phyloP scores from a whole-genome alignment of 2,113 vertebrate species.

The Neomonachus schauinslandi region DNA sequence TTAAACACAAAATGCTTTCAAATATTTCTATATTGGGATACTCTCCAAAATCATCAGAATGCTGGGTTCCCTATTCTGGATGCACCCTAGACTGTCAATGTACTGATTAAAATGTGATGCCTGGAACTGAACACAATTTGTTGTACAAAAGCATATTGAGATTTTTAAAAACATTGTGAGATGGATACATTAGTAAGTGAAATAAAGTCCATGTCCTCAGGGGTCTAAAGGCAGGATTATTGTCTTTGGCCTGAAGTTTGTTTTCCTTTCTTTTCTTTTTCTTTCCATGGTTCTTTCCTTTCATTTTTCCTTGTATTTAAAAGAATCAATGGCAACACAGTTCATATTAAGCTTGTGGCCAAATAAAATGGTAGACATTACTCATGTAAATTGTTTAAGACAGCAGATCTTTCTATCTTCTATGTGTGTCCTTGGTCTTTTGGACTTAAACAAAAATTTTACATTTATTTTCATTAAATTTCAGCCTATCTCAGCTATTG shows the following conservation, averaged over 20 bases:
- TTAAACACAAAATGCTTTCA: not conserved
- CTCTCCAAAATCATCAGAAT: not conserved
- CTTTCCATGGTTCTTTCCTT: not conserved
- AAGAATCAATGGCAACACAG: not conserved
- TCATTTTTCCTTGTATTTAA: not conserved
- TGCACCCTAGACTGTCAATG: not conserved
- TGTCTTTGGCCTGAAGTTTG: not conserved
- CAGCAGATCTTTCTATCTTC: not conserved
- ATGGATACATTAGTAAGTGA: not conserved
- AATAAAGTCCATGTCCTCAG: not conserved
- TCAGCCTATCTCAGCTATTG: not conserved
- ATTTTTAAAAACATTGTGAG: not conserved
- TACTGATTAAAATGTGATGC: not conserved
- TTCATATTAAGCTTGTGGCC: not conserved
- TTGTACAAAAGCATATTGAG: not conserved
- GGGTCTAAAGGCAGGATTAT: not conserved
- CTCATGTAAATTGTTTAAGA: not conserved
- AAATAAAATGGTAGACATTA: conserved; percentile 34
- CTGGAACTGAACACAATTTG: not conserved
- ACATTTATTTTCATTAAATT: not conserved
- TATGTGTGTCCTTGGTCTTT: conserved; percentile 22
- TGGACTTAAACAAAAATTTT: not conserved
- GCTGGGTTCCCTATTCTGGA: not conserved
- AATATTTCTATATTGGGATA: not conserved
- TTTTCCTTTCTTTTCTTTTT: not conserved